Percentiles rank a stretch among this genome's conserved stretches.
phyloP scores from a whole-genome alignment of 2,797 vertebrate genomes.

The Pogonophryne albipinna region DNA sequence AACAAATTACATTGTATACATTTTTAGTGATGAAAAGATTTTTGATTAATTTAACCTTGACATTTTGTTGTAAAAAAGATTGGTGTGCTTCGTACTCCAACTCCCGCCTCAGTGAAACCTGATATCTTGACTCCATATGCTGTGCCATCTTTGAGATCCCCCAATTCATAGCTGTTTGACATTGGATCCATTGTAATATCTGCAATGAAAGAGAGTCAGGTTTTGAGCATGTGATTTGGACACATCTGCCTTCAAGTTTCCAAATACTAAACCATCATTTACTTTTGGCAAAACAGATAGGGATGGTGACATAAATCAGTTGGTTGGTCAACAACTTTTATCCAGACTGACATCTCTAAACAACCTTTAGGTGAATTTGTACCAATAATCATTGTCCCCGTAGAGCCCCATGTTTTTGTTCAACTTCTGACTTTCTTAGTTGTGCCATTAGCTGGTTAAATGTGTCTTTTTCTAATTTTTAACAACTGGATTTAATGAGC shows the following conservation, averaged over 20 bases:
- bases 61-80: slow-evolving; percentile 64
- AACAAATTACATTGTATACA: not conserved
- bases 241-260: not conserved
- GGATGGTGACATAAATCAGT: not conserved
- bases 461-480: not conserved
- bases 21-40: not conserved
- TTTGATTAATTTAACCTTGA: slow-evolving; percentile 50
- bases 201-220: slow-evolving; percentile 58
- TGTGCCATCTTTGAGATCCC: slow-evolving; percentile 71
- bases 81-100: slow-evolving; percentile 75
- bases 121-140: slow-evolving; percentile 83
- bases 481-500: too few species aligned
- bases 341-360: not conserved
- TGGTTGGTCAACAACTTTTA: not conserved
- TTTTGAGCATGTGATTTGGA: not conserved
- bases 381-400: not conserved
- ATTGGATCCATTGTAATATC: slow-evolving; percentile 78
- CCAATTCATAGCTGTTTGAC: slow-evolving; percentile 68
- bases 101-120: slow-evolving; percentile 86
- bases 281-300: not conserved
- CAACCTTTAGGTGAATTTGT: not conserved
- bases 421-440: not conserved
- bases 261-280: not conserved
- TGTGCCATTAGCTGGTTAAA: not conserved
- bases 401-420: not conserved